Evolutionary conservation across 2,888 invertebrate genomes (phyloP), one percentile per base, ranked within the genome.

Genomic region (Cheilosia grossa): DNA sequence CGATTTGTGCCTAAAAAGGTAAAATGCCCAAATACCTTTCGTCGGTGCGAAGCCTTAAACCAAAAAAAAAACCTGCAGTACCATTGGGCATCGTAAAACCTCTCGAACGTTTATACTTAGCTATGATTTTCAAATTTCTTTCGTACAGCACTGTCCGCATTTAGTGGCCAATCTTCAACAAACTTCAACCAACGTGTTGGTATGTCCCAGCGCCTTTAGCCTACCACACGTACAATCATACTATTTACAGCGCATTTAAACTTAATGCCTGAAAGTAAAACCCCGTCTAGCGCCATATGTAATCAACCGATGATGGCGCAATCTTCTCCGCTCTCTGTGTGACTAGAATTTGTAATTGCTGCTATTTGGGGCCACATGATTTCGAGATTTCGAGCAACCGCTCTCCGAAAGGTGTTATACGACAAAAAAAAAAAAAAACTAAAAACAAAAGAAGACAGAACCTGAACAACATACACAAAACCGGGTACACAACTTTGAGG

Each of bases 321-420:
- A 78, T 66, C 40, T n/a, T 24, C 49, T 53, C n/a, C 21, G 33
- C 17, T 54, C 53, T 63, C 6, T 77, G 70, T 56, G 77, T 42
- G 77, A 78, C 63, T 30, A 56, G 70, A 70, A 78, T 78, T 44
- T 24, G 47, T 70, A 70, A 70, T 78, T 69, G 40, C 33, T n/a
- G n/a, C 53, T 37, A 37, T 13, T 61, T 63, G 69, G 30, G 13
- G 37, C 30, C 47, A 40, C 44, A 47, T 56, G 77, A 78, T 63
- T 27, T 70, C 70, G 63, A 69, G 77, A 78, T 63, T 27, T 70
- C 70, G 63, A 69, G 61, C 56, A 70, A 53, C 30, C 67, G 69
- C 19, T 56, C 51, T 54, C n/a, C 15, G 27, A 19, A 40, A 69
- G 15, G 59, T 63, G 54, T 63, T 47, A 42, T 30, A 19, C 10